A percentile compares a stretch with the other conserved stretches of the same genome.
Evolutionary conservation across 2,888 invertebrate genomes (phyloP).

Genomic region (Meta bourneti): DNA sequence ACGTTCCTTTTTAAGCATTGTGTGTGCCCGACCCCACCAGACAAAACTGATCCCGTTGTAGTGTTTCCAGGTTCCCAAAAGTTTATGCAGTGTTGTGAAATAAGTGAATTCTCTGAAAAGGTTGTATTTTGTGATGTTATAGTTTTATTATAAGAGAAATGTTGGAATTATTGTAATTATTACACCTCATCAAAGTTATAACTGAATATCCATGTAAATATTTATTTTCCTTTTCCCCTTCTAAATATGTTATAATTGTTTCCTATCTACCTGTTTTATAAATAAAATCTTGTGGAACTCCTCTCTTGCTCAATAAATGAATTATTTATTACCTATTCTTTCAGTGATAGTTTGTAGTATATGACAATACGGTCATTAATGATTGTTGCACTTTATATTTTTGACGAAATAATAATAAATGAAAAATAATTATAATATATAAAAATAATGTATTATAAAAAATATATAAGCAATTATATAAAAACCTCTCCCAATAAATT

Average conservation of each 20-base stretch:
- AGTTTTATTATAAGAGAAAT: constrained; percentile 62
- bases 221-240: constrained; percentile 47
- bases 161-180: constrained; percentile 60
- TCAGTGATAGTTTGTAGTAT: neutral
- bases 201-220: constrained; percentile 66
- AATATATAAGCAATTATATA: too few species aligned
- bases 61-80: constrained; percentile 23
- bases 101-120: constrained; percentile 29
- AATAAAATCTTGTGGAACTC: constrained; percentile 72
- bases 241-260: constrained; percentile 67
- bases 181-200: constrained; percentile 71
- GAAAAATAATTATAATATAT: too few species aligned
- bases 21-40: neutral
- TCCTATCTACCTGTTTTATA: constrained; percentile 73
- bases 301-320: constrained; percentile 48
- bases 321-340: constrained; percentile 15
- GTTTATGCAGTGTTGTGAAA: constrained; percentile 56
- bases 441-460: too few species aligned
- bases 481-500: too few species aligned
- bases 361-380: neutral
- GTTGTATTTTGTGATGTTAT: constrained; percentile 74
- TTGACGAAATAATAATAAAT: too few species aligned
- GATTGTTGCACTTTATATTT: too few species aligned
- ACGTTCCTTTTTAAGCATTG: constrained; percentile 1
- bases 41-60: constrained; percentile 1